Conservation (phyloP, 2,113 vertebrate species). For the Perca flavescens region DNA sequence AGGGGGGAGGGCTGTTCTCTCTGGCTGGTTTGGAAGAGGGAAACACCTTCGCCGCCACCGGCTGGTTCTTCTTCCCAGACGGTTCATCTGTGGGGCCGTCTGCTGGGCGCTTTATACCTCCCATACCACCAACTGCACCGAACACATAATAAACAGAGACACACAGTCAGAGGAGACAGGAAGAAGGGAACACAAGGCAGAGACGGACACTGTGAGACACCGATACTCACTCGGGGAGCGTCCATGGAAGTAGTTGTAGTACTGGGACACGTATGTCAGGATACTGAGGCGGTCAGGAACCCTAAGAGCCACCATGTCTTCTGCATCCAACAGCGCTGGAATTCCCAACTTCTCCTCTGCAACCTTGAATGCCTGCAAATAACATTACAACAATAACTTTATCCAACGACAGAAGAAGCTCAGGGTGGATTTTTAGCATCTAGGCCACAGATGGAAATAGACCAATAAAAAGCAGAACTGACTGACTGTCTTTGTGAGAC, state of each 20-base stretch:
- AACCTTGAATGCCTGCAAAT: conserved; percentile 90
- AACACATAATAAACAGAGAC: neutral
- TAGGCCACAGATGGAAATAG: neutral
- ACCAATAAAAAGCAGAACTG: neutral
- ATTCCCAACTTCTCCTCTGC: conserved; percentile 94
- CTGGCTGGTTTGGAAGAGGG: conserved; percentile 58
- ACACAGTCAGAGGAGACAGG: neutral
- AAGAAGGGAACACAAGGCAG: neutral
- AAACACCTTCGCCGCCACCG: conserved; percentile 69
- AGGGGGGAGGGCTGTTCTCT: conserved; percentile 72
- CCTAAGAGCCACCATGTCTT: conserved; percentile 96
- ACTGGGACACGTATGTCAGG: conserved; percentile 97
- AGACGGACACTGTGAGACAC: neutral
- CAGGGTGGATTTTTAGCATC: neutral
- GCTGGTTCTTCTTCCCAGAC: conserved; percentile 86
- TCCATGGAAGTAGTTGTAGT: conserved; percentile 98
- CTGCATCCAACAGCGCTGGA: conserved; percentile 95
- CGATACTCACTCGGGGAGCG: conserved; percentile 92
- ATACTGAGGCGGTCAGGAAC: conserved; percentile 96
- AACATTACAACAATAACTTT: conserved; percentile 15
- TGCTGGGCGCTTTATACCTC: conserved; percentile 89
- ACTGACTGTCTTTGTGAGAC: neutral
- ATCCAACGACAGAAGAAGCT: conserved; percentile 9
- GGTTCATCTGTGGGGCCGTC: conserved; percentile 79
- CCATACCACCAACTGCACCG: conserved; percentile 90